Base-by-base conservation (phyloP, 23 tunicate genomes). In the Diplosoma virens region DNA sequence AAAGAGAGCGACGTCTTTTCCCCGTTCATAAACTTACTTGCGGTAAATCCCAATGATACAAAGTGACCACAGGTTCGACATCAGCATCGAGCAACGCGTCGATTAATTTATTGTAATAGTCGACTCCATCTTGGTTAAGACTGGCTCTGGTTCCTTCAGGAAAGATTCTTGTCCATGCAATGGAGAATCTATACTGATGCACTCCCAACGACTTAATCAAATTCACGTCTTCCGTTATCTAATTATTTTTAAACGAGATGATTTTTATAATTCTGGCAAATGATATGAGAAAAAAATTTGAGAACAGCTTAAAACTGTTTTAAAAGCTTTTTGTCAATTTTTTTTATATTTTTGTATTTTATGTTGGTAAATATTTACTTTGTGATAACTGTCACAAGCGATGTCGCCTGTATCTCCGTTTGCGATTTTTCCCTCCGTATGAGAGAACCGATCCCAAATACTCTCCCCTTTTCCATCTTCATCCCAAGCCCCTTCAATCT, bases 401-500 rank as follows among this genome's bases (percentile, higher is more conserved):
- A 95, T 67, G 66, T 95, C 99, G 1, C 99, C 98, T 29, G 90
- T 94, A 2, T 94, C 99, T 48, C 58, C 34, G 72, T 88, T 94
- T 26, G 82, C 91, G 4, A 90, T 90, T 7, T 75, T 66, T 29
- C 60, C 67, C 14, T 73, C 71, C 1, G 73, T 66, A 41, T 95
- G 99, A 0, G 96, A 41, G 66, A 89, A 95, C 33, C 80, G 81
- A 66, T 95, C 99, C 99, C 99, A 95, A 11, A 89, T 95, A 48
- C 84, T 81, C 41, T 78, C 79, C 1, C 93, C 93, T 78, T 95
- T 95, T 16, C 99, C 99, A 63, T 95, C 99, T 11, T 76, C 86
- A 77, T 95, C 47, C 99, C 99, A 95, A 27, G 87, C 99, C 0
- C 99, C 99, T 76, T 95, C 99, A 76, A 95, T 89, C 93, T 94